Conservation (phyloP, 2,888 invertebrate species). For the Hydraecia micacea region DNA sequence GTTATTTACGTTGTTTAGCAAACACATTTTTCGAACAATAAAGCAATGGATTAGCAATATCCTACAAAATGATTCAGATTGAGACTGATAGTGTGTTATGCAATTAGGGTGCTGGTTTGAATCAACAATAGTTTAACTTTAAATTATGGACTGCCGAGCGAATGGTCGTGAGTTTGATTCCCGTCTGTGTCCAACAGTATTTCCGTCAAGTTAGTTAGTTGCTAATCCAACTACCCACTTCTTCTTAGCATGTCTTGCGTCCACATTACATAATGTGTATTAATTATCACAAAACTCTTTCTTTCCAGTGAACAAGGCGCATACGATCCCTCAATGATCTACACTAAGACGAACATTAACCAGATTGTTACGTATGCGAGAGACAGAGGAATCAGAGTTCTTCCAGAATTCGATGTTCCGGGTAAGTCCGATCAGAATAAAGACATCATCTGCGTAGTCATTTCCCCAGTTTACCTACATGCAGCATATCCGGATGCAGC, state of each 20-base stretch:
- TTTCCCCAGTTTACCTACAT: background rate
- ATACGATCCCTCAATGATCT: slow-evolving; percentile 91
- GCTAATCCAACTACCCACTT: too few relatives aligned
- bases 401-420: slow-evolving; percentile 98
- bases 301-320: slow-evolving; percentile 91
- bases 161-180: background rate
- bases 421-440: slow-evolving; percentile 86
- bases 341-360: slow-evolving; percentile 91
- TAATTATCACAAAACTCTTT: slow-evolving; percentile 47
- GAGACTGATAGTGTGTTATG: too few relatives aligned
- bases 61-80: too few relatives aligned
- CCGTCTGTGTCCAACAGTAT: background rate
- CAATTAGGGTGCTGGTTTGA: too few relatives aligned
- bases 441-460: background rate
- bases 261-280: too few relatives aligned
- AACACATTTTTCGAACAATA: too few relatives aligned
- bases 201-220: background rate
- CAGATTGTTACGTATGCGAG: slow-evolving; percentile 94
- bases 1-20: too few relatives aligned
- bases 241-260: too few relatives aligned
- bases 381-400: slow-evolving; percentile 95
- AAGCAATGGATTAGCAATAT: too few relatives aligned
- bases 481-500: background rate
- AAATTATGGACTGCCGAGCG: too few relatives aligned
- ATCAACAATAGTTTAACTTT: too few relatives aligned